Percentiles rank a stretch among this genome's conserved stretches.
Evolutionary conservation across 1,140 invertebrate genomes (phyloP).

Genomic region (Coboldia fuscipes): DNA sequence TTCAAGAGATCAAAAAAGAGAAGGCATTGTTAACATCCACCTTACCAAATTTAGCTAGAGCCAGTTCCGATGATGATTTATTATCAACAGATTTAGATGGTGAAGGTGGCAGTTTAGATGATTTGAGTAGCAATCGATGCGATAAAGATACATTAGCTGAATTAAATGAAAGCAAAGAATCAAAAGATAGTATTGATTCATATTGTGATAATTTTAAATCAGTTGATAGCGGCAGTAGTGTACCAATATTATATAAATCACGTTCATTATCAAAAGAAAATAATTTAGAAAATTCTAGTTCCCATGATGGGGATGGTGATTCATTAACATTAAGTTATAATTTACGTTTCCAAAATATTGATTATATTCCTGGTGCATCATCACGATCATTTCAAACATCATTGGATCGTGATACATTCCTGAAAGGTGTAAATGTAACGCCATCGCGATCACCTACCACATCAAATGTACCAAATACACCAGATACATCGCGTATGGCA

Average conservation of each 20-base stretch:
- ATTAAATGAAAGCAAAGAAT: background rate
- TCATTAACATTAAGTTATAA: slow-evolving; percentile 3
- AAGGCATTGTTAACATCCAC: slow-evolving; percentile 62
- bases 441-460: background rate
- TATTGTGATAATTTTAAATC: slow-evolving; percentile 1
- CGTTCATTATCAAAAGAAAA: background rate
- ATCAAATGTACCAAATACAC: background rate
- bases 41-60: slow-evolving; percentile 46
- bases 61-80: slow-evolving; percentile 69
- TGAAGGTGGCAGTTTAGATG: slow-evolving; percentile 41
- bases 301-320: background rate
- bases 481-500: background rate
- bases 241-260: background rate
- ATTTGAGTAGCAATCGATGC: slow-evolving; percentile 18
- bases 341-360: slow-evolving; percentile 5
- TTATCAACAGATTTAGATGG: slow-evolving; percentile 48
- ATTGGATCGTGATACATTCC: background rate
- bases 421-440: background rate
- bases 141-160: slow-evolving; percentile 3
- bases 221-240: background rate
- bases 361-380: slow-evolving; percentile 2
- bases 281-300: background rate
- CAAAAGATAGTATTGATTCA: slow-evolving; percentile 6
- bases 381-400: background rate
- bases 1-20: slow-evolving; percentile 54